Conservation (phyloP, 2,113 vertebrate species). For the Oenanthe melanoleuca region DNA sequence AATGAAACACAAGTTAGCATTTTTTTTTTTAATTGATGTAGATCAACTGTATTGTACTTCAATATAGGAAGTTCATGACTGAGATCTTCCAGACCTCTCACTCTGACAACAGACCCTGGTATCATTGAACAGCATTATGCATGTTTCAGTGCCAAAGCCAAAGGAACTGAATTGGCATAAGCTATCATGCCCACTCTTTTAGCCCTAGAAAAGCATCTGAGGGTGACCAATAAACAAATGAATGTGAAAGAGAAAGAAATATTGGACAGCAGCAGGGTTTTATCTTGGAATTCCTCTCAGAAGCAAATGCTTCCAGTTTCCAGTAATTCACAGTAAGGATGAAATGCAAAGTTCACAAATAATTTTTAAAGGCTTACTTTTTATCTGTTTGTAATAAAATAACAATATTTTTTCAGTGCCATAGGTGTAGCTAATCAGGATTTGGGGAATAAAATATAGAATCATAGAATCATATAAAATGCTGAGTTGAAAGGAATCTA, state of each 20-base stretch:
- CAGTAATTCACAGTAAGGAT: neutral
- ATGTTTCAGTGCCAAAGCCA: neutral
- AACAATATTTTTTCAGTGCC: neutral
- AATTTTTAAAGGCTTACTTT: neutral
- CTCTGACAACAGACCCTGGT: neutral
- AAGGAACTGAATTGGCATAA: neutral
- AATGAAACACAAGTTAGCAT: neutral
- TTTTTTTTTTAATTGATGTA: neutral
- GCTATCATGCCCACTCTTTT: neutral
- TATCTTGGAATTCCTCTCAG: neutral
- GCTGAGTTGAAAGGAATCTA: neutral
- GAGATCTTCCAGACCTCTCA: neutral
- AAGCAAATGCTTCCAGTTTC: neutral
- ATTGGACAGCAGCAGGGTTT: neutral
- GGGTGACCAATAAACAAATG: constrained; percentile 34
- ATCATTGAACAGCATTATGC: neutral
- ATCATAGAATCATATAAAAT: neutral
- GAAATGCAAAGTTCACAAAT: neutral
- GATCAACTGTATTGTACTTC: neutral
- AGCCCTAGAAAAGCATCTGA: neutral
- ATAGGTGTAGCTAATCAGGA: neutral
- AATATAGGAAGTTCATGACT: neutral
- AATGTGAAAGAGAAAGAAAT: constrained; percentile 3
- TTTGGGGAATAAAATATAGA: neutral
- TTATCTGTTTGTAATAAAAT: neutral